Conservation (phyloP, 2,888 invertebrate species). For the Spodoptera exigua region DNA sequence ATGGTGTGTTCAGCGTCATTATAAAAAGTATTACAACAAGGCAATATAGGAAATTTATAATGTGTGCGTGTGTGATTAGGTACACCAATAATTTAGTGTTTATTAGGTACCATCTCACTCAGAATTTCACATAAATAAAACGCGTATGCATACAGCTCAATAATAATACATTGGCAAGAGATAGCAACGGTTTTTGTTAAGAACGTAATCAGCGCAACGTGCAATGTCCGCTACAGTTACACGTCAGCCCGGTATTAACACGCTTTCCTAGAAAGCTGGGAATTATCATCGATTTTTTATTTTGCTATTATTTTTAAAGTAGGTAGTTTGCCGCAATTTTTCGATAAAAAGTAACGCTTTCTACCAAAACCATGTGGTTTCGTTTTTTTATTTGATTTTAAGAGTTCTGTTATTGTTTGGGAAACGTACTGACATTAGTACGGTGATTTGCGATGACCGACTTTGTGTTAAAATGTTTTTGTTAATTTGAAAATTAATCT, state of each 20-base stretch:
- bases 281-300: constrained; percentile 46
- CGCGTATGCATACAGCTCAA: constrained; percentile 32
- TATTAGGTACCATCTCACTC: constrained; percentile 1
- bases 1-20: too few relatives aligned
- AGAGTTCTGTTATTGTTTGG: constrained; percentile 42
- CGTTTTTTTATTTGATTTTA: constrained; percentile 46
- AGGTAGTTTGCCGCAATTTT: constrained; percentile 52
- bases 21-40: too few relatives aligned
- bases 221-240: constrained; percentile 73
- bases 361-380: constrained; percentile 51
- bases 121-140: constrained; percentile 9
- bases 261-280: constrained; percentile 58
- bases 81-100: too few relatives aligned
- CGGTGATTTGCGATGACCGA: constrained; percentile 52
- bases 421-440: constrained; percentile 48
- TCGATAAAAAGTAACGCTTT: constrained; percentile 48
- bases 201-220: constrained; percentile 69
- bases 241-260: constrained; percentile 60
- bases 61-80: too few relatives aligned
- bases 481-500: constrained; percentile 12
- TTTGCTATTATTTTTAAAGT: constrained; percentile 40
- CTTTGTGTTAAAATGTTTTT: constrained; percentile 41
- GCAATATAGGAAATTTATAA: too few relatives aligned
- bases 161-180: constrained; percentile 58
- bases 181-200: constrained; percentile 68